A percentile compares a stretch with the other conserved stretches of the same genome.
Evolutionary conservation across 2,888 invertebrate genomes (phyloP).

Genomic region (Tachina lurida): DNA sequence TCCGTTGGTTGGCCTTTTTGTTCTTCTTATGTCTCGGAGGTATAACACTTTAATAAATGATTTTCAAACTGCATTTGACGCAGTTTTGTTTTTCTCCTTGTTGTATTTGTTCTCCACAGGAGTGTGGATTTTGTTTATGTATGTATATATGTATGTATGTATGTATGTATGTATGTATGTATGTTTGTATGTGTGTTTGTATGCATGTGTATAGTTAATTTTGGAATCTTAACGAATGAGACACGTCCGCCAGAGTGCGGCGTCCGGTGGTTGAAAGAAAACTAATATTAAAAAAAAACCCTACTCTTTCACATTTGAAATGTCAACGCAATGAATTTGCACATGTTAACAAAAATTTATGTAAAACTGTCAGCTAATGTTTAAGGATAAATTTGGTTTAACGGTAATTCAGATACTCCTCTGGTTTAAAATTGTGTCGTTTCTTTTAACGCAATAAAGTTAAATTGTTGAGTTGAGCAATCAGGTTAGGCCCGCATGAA

Average conservation of each 20-base stretch:
- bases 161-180: not conserved
- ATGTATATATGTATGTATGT: not conserved
- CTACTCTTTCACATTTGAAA: slow-evolving; percentile 42
- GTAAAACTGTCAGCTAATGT: slow-evolving; percentile 16
- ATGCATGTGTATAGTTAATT: not conserved
- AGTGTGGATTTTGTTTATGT: not conserved
- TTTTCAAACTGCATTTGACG: slow-evolving; percentile 53
- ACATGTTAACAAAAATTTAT: not conserved
- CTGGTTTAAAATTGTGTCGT: no score
- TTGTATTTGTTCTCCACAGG: not conserved
- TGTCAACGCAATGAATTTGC: slow-evolving; percentile 34
- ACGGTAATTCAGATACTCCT: no score
- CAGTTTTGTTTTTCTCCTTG: slow-evolving; percentile 23
- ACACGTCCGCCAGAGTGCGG: slow-evolving; percentile 79
- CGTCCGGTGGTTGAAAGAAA: slow-evolving; percentile 78
- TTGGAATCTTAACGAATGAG: slow-evolving; percentile 68
- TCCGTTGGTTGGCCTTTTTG: slow-evolving; percentile 70
- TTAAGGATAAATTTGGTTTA: no score
- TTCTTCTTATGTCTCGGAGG: slow-evolving; percentile 68
- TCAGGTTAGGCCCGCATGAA: no score
- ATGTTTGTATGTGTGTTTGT: not conserved
- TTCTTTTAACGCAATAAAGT: no score
- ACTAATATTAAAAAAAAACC: slow-evolving; percentile 70
- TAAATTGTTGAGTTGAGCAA: no score
- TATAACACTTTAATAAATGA: slow-evolving; percentile 70